A percentile compares a stretch with the other conserved stretches of the same genome.
phyloP scores from a whole-genome alignment of 2,888 invertebrate genomes.

The Muschampia plurimacula region DNA sequence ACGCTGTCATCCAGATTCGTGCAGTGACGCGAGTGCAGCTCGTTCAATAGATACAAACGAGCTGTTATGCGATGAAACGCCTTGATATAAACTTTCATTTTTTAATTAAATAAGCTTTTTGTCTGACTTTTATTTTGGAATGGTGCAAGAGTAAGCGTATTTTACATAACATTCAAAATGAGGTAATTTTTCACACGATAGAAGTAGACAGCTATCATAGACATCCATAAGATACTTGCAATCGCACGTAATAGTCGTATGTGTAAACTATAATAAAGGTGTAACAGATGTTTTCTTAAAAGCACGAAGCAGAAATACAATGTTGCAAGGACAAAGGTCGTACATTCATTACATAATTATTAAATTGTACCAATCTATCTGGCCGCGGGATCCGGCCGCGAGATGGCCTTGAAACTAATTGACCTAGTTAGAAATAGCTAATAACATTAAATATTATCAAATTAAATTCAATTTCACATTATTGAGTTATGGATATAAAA shows the following conservation, averaged over 20 bases:
- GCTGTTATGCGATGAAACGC: slow-evolving; percentile 23
- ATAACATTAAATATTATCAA: too few species aligned
- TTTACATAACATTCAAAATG: background rate
- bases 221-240: background rate
- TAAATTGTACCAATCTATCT: too few species aligned
- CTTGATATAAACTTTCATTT: slow-evolving; percentile 30
- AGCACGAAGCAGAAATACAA: too few species aligned
- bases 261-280: too few species aligned
- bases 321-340: too few species aligned
- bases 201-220: background rate
- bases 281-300: too few species aligned
- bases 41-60: slow-evolving; percentile 18
- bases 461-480: too few species aligned
- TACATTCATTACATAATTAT: too few species aligned
- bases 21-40: slow-evolving; percentile 26
- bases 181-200: background rate
- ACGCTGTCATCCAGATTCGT: slow-evolving; percentile 40
- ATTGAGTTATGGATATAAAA: too few species aligned
- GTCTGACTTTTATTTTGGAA: background rate
- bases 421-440: too few species aligned
- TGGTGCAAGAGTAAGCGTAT: background rate
- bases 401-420: too few species aligned
- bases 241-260: background rate
- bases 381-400: too few species aligned
- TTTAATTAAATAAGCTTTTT: background rate